Evolutionary conservation across 2,888 invertebrate genomes (phyloP), one percentile per base, ranked within the genome.

Genomic region (Eurytoma californica): DNA sequence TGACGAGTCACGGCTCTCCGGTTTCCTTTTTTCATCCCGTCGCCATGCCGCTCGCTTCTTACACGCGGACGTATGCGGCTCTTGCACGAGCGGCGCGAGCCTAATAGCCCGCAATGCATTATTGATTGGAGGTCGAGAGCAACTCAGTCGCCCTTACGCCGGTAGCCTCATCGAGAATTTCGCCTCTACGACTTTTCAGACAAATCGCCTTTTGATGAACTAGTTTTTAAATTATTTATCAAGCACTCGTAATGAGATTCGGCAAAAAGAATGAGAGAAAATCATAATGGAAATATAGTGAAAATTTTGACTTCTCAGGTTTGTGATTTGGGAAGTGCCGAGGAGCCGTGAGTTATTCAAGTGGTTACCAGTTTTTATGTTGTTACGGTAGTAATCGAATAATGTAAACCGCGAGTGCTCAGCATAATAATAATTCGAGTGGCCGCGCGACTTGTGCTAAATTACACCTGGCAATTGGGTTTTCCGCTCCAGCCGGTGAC

Each of bases 61-160:
- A 28, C 66, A 28, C 49, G 39, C 24, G 24, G 1, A n/a, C 18
- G 24, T 24, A 24, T 24, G 24, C 61, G 30, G 61, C n/a, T 18
- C 30, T 58, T 72, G 53, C 20, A 47, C 39, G 58, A 3, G 39
- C 61, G 16, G 18, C 51, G 58, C 61, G 58, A 61, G 55, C 51
- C 28, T 28, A n/a, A 57, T 60, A 49, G 61, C 63, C 57, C 4
- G 57, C 53, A 24, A 74, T 73, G 68, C 78, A 73, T 72, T 73
- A 79, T 79, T 69, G 72, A 79, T 79, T 53, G 30, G 12, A 9
- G 39, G 39, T 39, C 39, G 57, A n/a, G 57, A 57, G 57, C n/a
- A 16, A 5, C 18, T 39, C 39, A 4, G 39, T 9, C 39, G 39
- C 39, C 39, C 39, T 39, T 39, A 39, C 39, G 39, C 7, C 39